A percentile compares a stretch with the other conserved stretches of the same genome.
Evolutionary conservation across 2,888 invertebrate species (phyloP).

Genomic region (Ptycholaimellus sp.): DNA sequence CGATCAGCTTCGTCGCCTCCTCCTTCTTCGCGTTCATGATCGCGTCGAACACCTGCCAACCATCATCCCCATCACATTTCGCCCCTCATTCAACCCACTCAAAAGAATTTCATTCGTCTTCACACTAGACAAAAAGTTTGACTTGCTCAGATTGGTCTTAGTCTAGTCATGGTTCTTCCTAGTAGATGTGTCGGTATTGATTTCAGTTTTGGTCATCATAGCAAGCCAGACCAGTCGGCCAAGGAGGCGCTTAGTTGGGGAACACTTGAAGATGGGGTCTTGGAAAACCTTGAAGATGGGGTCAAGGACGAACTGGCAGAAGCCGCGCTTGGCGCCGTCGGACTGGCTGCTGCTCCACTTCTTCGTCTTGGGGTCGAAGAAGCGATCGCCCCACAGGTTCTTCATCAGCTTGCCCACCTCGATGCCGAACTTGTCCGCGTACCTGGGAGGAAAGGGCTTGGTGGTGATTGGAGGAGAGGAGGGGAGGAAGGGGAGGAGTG

Average conservation of each 20-base stretch:
- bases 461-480: no score
- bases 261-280: neutral
- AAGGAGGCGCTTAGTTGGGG: neutral
- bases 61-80: constrained; percentile 4
- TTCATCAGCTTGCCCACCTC: constrained; percentile 84
- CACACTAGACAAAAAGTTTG: neutral
- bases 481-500: no score
- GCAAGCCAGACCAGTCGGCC: no score
- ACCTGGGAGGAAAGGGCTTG: no score
- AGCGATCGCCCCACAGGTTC: constrained; percentile 81
- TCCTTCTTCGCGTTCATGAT: constrained; percentile 88
- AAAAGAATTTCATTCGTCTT: neutral
- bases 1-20: constrained; percentile 58
- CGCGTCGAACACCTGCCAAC: constrained; percentile 41
- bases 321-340: constrained; percentile 63
- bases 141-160: no score
- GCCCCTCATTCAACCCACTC: neutral
- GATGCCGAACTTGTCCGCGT: constrained; percentile 92
- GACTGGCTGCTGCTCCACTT: constrained; percentile 51
- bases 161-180: no score
- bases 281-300: constrained; percentile 63
- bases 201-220: no score
- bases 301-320: constrained; percentile 93
- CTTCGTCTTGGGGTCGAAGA: constrained; percentile 87
- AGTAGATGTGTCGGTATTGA: no score